phyloP scores from a whole-genome alignment of 2,113 vertebrate species.

The Toxostoma redivivum region DNA sequence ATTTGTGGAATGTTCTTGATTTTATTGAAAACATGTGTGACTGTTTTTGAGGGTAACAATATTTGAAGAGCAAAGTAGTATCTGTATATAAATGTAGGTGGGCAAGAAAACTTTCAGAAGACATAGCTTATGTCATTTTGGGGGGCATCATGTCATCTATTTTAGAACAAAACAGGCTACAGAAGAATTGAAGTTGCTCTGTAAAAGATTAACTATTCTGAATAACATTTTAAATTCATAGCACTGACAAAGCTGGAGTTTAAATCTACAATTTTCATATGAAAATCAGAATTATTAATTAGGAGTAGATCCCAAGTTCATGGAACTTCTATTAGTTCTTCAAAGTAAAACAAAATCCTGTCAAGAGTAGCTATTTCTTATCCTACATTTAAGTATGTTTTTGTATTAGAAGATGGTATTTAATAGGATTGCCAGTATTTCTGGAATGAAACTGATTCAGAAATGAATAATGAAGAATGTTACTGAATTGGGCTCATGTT shows the following conservation, averaged over 20 bases:
- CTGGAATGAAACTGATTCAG: background rate
- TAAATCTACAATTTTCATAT: background rate
- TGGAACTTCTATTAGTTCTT: background rate
- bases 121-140: background rate
- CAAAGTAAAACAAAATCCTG: background rate
- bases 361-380: background rate
- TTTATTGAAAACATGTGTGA: conserved; percentile 45
- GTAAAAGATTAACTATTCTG: background rate
- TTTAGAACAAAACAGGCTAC: background rate
- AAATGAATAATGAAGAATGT: background rate
- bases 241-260: background rate
- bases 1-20: conserved; percentile 11
- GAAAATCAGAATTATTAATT: background rate
- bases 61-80: background rate
- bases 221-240: background rate
- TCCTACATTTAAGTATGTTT: background rate
- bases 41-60: background rate
- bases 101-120: background rate
- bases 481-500: background rate
- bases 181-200: background rate
- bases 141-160: background rate
- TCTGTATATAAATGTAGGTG: background rate
- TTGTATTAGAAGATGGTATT: background rate
- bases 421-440: background rate
- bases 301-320: background rate